Base-by-base conservation (phyloP, 2,888 invertebrate genomes). In the Morpho achilles region DNA sequence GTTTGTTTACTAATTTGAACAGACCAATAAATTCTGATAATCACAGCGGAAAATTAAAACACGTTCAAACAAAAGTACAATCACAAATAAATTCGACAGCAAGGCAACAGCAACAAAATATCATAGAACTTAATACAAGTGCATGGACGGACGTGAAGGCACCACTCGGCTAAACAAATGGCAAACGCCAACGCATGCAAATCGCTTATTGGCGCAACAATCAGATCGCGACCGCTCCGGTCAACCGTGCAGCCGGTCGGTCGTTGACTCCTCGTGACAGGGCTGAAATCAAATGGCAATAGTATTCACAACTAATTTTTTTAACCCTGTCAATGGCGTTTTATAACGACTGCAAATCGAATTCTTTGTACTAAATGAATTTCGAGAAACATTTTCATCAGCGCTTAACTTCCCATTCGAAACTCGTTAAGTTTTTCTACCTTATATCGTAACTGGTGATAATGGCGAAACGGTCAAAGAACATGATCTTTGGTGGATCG, bases 211-310 rank as follows among this genome's bases (percentile, higher is more conserved):
- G 85, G 78, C 71, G 76, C 80, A 77, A 79, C 84, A 87, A 90
- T 88, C 88, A 86, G 89, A 84, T 85, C 88, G 87, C 83, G 82
- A 86, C 86, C 77, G 70, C 76, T 74, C 78, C 86, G 82, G 86
- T 84, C 87, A 84, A 80, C 83, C 82, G 79, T 79, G 75, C 76
- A 73, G 44, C 49, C 61, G 63, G 49, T 70, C 80, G 87, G 87
- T 81, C 87, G 70, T 79, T 82, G 86, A 86, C 86, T 74, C 69
- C 66, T 46, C 61, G 49, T 56, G 63, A 65, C 63, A 58, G 60
- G 58, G 58, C 59, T 50, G 49, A 39, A 56, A 56, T 51, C 62
- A 62, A 56, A 52, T 58, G 58, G 55, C 57, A 58, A 61, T 60
- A 56, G 16, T 45, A 43, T 10, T 9, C 51, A 46, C 45, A 56